Evolutionary conservation across 35 echinoderm and acorn worm species (phyloP), one percentile per base, ranked within the genome.

Genomic region (Heliocidaris erythrogramma): DNA sequence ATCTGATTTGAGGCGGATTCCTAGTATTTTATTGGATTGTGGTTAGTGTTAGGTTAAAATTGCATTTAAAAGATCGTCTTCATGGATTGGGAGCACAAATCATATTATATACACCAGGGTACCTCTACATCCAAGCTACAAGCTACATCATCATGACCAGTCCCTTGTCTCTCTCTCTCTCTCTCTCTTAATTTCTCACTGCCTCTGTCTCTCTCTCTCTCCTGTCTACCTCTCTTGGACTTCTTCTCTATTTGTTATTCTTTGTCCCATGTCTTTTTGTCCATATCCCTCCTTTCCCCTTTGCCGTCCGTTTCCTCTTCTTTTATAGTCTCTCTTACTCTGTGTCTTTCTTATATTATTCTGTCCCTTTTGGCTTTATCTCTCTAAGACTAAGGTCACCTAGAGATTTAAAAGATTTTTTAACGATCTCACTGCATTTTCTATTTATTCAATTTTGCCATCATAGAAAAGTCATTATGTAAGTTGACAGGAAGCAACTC

Each of bases 1-100:
- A 78, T 78, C 14, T 18, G 1, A 78, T 78, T 78, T n/a, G 27
- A 27, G 18, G 65, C 65, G 27, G 65, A 78, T 78, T 78, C 7
- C 27, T 5, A 18, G 65, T 27, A 24, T 78, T 18, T 78, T 78
- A 78, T 78, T 78, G 65, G 65, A 78, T 78, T 78, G 65, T n/a
- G 65, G 65, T 78, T 78, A 78, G 65, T 78, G 65, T 78, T 78
- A 78, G 27, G 65, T 78, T 21, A 78, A n/a, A 78, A 78, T 78
- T n/a, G 65, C 7, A 78, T 78, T 78, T 21, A n/a, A 78, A 27
- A 78, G 21, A 78, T 78, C 18, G 18, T 7, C 65, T 21, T 21
- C 18, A 78, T 21, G 27, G 65, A 78, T 78, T n/a, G 5, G 18
- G 65, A n/a, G 65, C 4, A 78, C 65, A 78, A 78, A 78, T 78